Evolutionary conservation across 1,140 invertebrate genomes (phyloP).

Genomic region (Bombus waltoni): DNA sequence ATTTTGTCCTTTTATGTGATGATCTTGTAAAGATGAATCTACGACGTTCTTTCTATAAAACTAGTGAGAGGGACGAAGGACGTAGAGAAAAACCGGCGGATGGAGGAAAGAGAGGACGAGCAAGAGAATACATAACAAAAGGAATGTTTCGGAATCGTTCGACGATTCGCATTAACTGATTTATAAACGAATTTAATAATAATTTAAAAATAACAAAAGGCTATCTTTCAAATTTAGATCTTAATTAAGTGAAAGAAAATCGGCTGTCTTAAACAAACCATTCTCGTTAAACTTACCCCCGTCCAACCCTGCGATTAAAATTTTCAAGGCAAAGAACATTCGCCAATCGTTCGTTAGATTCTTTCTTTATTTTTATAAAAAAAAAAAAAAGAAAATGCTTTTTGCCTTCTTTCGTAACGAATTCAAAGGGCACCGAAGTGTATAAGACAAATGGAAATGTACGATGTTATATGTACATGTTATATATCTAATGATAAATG

Average conservation of each 20-base stretch:
- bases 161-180: neutral
- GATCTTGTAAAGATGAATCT: neutral
- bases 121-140: slow-evolving; percentile 9
- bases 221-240: no score
- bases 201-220: neutral
- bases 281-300: slow-evolving; percentile 9
- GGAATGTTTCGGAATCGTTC: slow-evolving; percentile 17
- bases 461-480: neutral
- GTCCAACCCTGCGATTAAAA: neutral
- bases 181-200: neutral
- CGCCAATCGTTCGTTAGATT: neutral
- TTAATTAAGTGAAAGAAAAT: slow-evolving; percentile 22
- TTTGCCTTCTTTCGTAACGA: slow-evolving; percentile 19
- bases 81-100: neutral
- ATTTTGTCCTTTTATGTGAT: neutral
- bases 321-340: neutral
- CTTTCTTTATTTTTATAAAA: neutral
- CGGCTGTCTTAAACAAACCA: slow-evolving; percentile 11
- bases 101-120: no score
- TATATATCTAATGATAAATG: neutral
- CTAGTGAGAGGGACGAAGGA: neutral
- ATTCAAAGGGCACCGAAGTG: slow-evolving; percentile 55
- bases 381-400: neutral
- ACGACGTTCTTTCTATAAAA: neutral
- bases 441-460: neutral